These are phyloP conservation scores for Hemaris fuciformis DNA, from an alignment of 2,888 invertebrate genomes.

Conservation along the genomic window DNA sequence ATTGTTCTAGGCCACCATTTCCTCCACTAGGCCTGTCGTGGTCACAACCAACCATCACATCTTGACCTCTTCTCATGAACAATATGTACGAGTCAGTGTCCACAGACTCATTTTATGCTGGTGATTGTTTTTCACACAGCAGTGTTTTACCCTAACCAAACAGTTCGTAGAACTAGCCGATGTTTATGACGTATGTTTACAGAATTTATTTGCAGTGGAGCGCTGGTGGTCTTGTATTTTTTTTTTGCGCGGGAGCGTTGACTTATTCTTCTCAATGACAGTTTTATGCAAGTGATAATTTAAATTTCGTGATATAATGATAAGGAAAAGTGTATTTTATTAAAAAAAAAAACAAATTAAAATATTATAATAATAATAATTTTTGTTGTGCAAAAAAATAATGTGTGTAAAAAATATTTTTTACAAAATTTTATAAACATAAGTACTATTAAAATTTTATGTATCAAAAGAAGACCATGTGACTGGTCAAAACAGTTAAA, in stretches of 20 bases:
- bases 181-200: slow-evolving; percentile 52
- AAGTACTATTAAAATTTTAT: too few relatives aligned
- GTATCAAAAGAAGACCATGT: too few relatives aligned
- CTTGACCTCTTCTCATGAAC: slow-evolving; percentile 21
- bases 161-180: slow-evolving; percentile 52
- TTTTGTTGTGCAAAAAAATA: too few relatives aligned
- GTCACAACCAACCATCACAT: slow-evolving; percentile 42
- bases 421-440: too few relatives aligned
- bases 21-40: slow-evolving; percentile 55
- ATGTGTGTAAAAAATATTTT: too few relatives aligned
- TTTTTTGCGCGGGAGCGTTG: slow-evolving; percentile 13
- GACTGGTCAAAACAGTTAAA: too few relatives aligned
- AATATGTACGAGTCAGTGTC: background rate
- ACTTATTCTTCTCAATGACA: slow-evolving; percentile 5
- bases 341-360: background rate
- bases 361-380: too few relatives aligned
- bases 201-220: slow-evolving; percentile 56
- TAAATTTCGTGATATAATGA: background rate
- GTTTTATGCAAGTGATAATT: background rate
- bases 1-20: slow-evolving; percentile 56
- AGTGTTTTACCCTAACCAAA: slow-evolving; percentile 55
- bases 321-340: too few relatives aligned
- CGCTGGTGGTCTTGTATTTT: slow-evolving; percentile 33
- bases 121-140: slow-evolving; percentile 39
- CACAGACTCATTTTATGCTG: slow-evolving; percentile 32